Base-by-base conservation (phyloP, 2,797 vertebrate species). In the Synanceia verrucosa region DNA sequence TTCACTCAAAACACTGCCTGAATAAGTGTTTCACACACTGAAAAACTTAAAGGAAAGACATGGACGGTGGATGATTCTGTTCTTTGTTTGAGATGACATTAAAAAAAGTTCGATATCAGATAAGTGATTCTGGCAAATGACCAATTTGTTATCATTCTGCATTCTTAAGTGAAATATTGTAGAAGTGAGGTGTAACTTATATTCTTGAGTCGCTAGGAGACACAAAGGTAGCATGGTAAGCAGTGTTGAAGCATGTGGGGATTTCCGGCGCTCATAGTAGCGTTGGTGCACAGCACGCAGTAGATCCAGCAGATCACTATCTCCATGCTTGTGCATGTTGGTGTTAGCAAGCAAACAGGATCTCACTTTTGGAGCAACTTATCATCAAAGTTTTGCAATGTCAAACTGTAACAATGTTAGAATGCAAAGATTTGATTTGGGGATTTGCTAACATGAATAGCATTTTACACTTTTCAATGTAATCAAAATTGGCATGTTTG, bases 181-280 rank as follows among this genome's bases (percentile, higher is more conserved):
- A 50, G 72, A 64, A 73, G 63, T 67, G 70, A 78, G 85, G 13
- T 36, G 34, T 13, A 36, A 12, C 34, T 12, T 36, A 13, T 36
- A 12, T 13, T 11, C 34, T 36, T 8, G 3, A 36, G 13, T 83
- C 68, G 74, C 68, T 52, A 72, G 56, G 13, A 26, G 65, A 69
- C 31, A 64, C 23, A 46, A 33, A 66, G 63, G 58, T 63, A 77
- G 64, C 56, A 50, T 63, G 7, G 55, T 58, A 66, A 19, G 37
- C 44, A 21, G 56, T 23, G 13, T 16, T 56, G 65, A 39, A 36
- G 24, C 48, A 51, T 70, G 48, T 71, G 78, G 68, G 70, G 80
- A 91, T 90, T 93, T 86, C 87, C 78, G 52, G 48, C 19, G 60
- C 71, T 91, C 88, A 90, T 56, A 63, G 59, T 74, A 59, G 84